Conservation (phyloP, 2,797 vertebrate species). For the Spea hammondii region DNA sequence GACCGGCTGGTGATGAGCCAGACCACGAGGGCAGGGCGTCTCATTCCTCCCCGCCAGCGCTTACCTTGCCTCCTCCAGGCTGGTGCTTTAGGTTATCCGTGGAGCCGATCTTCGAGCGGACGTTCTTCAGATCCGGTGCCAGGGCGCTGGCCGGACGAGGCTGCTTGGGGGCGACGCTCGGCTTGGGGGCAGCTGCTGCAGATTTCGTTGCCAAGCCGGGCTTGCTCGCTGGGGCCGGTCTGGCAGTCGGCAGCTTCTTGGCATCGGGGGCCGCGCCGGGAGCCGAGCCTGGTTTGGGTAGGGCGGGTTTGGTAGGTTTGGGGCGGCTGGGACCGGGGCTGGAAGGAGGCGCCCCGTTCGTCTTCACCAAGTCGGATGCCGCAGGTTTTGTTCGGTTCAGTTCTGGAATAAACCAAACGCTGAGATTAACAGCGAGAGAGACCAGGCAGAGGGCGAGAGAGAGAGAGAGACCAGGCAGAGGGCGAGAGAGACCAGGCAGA, state of each 20-base stretch:
- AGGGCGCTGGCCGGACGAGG: conserved; percentile 59
- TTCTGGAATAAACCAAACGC: conserved; percentile 64
- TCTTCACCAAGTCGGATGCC: conserved; percentile 60
- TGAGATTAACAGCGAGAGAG: too few relatives aligned
- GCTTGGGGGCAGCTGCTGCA: conserved; percentile 30
- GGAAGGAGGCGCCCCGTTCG: conserved; percentile 57
- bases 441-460: too few relatives aligned
- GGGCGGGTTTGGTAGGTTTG: conserved; percentile 55
- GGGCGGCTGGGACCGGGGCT: conserved; percentile 45
- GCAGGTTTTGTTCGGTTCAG: conserved; percentile 69
- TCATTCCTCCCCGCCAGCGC: conserved; percentile 28
- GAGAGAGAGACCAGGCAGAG: too few relatives aligned
- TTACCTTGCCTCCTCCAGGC: conserved; percentile 88
- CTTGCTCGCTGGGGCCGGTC: neutral
- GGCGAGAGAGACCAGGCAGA: too few relatives aligned
- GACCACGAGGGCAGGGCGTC: neutral
- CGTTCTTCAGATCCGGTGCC: conserved; percentile 74
- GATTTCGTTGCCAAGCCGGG: conserved; percentile 58
- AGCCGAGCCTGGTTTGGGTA: conserved; percentile 58
- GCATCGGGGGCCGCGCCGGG: conserved; percentile 63
- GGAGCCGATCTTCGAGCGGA: conserved; percentile 86
- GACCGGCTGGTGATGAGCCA: neutral
- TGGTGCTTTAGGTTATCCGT: conserved; percentile 90
- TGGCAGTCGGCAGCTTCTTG: conserved; percentile 19
- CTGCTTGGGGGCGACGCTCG: conserved; percentile 53